Conservation (phyloP, 2,797 vertebrate species). For the Pteropus rufus region DNA sequence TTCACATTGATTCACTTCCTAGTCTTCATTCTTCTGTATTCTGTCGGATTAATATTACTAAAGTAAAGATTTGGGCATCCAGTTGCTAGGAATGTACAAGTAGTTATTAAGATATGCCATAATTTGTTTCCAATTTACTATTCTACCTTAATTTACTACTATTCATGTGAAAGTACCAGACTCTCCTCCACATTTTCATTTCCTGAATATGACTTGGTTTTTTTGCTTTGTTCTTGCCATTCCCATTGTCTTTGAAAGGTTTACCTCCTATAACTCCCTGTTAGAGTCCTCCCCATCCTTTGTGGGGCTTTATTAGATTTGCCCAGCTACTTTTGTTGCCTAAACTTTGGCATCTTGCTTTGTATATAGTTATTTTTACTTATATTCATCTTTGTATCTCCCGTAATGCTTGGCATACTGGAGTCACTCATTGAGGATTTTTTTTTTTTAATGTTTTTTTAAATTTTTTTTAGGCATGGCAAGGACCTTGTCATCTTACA, state of each 20-base stretch:
- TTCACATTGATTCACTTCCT: constrained; percentile 7
- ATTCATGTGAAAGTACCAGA: background rate
- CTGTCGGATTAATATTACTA: background rate
- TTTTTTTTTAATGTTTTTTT: too few species aligned
- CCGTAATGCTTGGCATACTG: background rate
- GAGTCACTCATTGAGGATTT: background rate
- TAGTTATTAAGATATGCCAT: background rate
- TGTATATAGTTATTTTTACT: background rate
- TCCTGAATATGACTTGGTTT: background rate
- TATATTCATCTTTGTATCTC: background rate
- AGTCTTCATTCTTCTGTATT: background rate
- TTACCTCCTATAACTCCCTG: background rate
- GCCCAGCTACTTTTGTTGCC: background rate
- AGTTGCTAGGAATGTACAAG: background rate
- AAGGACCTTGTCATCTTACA: too few species aligned
- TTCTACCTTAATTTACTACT: background rate
- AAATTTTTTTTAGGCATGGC: too few species aligned
- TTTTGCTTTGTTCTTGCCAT: background rate
- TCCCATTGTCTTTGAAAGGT: background rate
- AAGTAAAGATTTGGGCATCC: constrained; percentile 27
- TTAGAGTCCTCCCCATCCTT: background rate
- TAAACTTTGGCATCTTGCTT: background rate
- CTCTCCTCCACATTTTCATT: background rate
- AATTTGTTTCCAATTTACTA: background rate
- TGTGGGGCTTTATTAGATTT: background rate